Base-by-base conservation (phyloP, 1,140 invertebrate species). In the Theocolax elegans region DNA sequence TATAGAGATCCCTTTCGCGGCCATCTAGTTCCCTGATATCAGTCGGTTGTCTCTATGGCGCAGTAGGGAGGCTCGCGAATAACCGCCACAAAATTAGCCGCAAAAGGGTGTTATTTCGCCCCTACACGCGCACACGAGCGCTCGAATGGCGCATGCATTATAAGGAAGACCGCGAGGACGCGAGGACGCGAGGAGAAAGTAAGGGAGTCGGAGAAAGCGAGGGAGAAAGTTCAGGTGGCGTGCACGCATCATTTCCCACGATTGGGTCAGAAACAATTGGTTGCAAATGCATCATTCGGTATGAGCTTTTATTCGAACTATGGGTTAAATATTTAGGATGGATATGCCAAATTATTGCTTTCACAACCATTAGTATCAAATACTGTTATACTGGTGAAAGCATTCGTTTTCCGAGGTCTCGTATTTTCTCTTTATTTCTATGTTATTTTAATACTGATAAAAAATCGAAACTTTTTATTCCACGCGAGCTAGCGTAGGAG, bases 61-160 rank as follows among this genome's bases (percentile, higher is more conserved):
- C n/a, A n/a, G n/a, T n/a, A n/a, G n/a, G n/a, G n/a, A n/a, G n/a
- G n/a, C n/a, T n/a, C n/a, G n/a, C n/a, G n/a, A n/a, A n/a, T n/a
- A n/a, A n/a, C n/a, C 77, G 65, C 77, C 78, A 48, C 75, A 80
- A 82, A 84, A 84, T 83, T 82, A 80, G 73, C 76, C 76, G 54
- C 77, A 78, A 84, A 80, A 82, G 77, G 81, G 75, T 82, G 80
- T 82, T 83, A 84, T 83, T 84, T 83, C 75, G 80, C 74, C 65
- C 44, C 66, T 67, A 67, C 58, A 67, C 31, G 73, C 69, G 74
- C 77, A 76, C 71, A 71, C 72, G 71, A 70, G 71, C 69, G 76
- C 71, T 70, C 58, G 56, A 66, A 74, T 71, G 71, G 71, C 66
- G 71, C 78, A 80, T 83, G 78, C 76, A 84, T 83, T 82, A 83